phyloP scores from a whole-genome alignment of 2,888 invertebrate species.

The Schizotus pectinicornis region DNA sequence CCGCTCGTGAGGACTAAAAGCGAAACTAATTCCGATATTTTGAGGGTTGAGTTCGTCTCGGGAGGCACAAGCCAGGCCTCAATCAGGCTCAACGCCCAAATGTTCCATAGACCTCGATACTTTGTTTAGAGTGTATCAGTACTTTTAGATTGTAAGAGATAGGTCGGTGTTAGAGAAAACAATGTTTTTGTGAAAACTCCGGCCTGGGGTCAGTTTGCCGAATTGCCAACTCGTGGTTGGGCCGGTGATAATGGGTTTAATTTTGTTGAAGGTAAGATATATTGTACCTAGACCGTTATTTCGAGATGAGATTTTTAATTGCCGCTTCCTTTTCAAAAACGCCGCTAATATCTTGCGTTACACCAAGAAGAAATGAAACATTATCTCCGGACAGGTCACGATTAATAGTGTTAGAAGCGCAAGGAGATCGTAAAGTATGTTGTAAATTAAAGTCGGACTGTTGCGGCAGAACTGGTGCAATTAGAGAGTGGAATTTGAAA shows the following conservation, averaged over 20 bases:
- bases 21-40: too few relatives aligned
- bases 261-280: conserved; percentile 1
- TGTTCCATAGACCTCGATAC: too few relatives aligned
- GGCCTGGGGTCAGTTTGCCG: neutral
- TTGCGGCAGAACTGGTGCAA: neutral
- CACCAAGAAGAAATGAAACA: conserved; percentile 33
- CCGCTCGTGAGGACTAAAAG: neutral
- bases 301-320: conserved; percentile 38
- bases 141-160: too few relatives aligned
- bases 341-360: conserved; percentile 40
- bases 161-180: too few relatives aligned
- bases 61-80: too few relatives aligned
- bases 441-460: conserved; percentile 11
- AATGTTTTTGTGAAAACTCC: neutral
- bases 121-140: too few relatives aligned
- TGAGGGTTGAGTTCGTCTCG: too few relatives aligned
- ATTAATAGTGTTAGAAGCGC: conserved; percentile 32
- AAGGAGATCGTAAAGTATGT: conserved; percentile 6
- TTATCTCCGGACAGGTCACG: conserved; percentile 34
- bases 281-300: conserved; percentile 24
- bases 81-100: too few relatives aligned
- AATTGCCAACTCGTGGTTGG: too few relatives aligned
- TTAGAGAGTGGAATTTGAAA: too few relatives aligned
- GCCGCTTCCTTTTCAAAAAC: conserved; percentile 39
- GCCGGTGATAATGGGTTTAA: too few relatives aligned